Conservation (phyloP, 2,113 vertebrate species). For the Psilopogon haemacephalus region DNA sequence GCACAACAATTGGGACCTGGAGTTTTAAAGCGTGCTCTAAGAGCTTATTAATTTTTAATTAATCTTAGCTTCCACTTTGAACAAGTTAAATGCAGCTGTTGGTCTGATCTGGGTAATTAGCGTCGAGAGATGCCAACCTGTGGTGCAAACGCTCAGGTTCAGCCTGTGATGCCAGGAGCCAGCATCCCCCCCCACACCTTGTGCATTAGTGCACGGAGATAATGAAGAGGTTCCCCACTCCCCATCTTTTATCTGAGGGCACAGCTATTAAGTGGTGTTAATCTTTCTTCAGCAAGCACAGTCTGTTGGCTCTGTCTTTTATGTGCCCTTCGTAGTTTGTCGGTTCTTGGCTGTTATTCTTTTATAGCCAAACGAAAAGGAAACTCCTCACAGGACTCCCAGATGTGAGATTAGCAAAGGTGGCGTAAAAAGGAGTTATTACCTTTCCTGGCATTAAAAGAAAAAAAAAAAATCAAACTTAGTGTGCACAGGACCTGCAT, state of each 20-base stretch:
- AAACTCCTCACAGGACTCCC: background rate
- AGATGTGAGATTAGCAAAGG: background rate
- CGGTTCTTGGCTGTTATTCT: background rate
- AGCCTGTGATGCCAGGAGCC: background rate
- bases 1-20: background rate
- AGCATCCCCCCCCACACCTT: background rate
- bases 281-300: constrained; percentile 15
- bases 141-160: background rate
- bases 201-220: background rate
- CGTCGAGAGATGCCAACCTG: background rate
- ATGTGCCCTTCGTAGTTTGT: background rate
- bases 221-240: constrained; percentile 23
- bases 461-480: background rate
- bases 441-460: background rate
- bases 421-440: constrained; percentile 7
- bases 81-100: background rate
- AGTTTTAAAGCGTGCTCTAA: background rate
- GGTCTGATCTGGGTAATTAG: constrained; percentile 3
- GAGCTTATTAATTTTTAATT: constrained; percentile 1
- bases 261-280: background rate
- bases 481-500: background rate
- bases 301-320: background rate
- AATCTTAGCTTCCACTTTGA: background rate
- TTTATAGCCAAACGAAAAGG: constrained; percentile 2
- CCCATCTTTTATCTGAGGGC: background rate